Percentiles rank a stretch among this genome's conserved stretches.
Evolutionary conservation across 2,113 vertebrate species (phyloP).

Genomic region (Mesoclemmys tuberculata): DNA sequence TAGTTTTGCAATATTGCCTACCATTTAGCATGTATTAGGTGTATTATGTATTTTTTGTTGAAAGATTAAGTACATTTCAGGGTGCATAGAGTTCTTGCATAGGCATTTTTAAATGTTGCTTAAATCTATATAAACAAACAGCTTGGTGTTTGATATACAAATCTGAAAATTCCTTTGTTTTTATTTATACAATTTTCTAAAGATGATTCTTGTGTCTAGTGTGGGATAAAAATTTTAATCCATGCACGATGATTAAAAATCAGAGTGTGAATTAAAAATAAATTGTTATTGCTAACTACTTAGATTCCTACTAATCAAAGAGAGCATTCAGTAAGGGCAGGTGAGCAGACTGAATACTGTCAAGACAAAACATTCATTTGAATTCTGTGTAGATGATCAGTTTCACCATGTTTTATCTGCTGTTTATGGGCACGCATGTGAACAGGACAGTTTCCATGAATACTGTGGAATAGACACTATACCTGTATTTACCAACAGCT

Average conservation of each 20-base stretch:
- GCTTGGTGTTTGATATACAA: neutral
- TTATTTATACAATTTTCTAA: neutral
- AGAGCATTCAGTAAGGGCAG: neutral
- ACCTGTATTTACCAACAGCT: rapidly evolving
- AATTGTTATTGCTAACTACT: neutral
- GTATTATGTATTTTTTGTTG: neutral
- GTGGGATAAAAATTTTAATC: neutral
- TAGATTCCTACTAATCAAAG: neutral
- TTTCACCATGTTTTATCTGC: neutral
- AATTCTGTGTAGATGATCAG: neutral
- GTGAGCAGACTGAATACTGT: neutral
- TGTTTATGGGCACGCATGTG: neutral
- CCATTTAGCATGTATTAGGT: neutral
- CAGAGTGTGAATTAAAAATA: neutral
- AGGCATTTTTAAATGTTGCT: neutral
- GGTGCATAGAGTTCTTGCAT: neutral
- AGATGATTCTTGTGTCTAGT: neutral
- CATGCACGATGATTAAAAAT: neutral
- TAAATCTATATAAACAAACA: neutral
- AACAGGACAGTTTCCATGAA: neutral
- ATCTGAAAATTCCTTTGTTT: neutral
- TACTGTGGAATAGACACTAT: neutral
- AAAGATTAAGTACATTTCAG: neutral
- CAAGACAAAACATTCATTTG: neutral
- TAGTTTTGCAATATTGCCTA: neutral